These are phyloP conservation scores for Sander lucioperca DNA, from an alignment of 2,113 vertebrate species.

Conservation along the genomic window DNA sequence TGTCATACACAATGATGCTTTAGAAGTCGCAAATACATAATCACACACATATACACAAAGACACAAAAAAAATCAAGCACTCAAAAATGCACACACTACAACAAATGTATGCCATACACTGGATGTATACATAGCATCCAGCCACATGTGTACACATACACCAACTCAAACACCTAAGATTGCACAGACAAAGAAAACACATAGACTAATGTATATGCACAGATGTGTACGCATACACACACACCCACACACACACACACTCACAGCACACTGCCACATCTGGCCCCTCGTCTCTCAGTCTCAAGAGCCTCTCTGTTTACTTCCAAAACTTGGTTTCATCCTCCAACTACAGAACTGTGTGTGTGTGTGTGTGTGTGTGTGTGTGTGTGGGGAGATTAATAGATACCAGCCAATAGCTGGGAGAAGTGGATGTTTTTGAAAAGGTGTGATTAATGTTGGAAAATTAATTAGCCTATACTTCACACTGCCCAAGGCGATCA, in stretches of 20 bases:
- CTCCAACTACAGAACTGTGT: background rate
- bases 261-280: conserved; percentile 15
- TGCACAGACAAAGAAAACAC: background rate
- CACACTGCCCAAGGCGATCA: conserved; percentile 23
- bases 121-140: background rate
- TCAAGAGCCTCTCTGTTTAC: conserved; percentile 31
- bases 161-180: background rate
- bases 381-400: conserved; percentile 11
- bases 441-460: conserved; percentile 57
- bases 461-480: conserved; percentile 57
- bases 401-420: conserved; percentile 45
- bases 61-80: background rate
- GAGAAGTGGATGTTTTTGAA: conserved; percentile 54
- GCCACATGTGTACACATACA: background rate
- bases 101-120: conserved; percentile 2
- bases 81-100: background rate
- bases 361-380: background rate
- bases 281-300: conserved; percentile 17
- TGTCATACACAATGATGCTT: conserved; percentile 29
- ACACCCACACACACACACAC: conserved; percentile 6
- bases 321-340: conserved; percentile 36
- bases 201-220: background rate
- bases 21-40: background rate
- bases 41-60: conserved; percentile 1
- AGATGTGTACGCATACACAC: background rate